These are phyloP conservation scores for Scaptomyza montana DNA, from an alignment of 1,140 invertebrate genomes.

Conservation along the genomic window DNA sequence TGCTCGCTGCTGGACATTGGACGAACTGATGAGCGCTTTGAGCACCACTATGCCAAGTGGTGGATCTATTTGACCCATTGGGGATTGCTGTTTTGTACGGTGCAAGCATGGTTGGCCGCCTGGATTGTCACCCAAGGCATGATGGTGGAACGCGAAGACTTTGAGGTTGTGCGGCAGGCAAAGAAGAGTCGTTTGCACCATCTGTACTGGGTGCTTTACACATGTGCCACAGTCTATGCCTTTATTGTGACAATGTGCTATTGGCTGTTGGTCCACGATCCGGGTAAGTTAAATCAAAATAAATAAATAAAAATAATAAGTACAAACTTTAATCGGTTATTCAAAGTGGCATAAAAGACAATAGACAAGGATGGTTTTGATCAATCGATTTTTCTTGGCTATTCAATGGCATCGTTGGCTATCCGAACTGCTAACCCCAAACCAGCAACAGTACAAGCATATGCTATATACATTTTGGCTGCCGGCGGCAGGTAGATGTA, in stretches of 20 bases:
- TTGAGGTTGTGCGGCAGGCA: slow-evolving; percentile 79
- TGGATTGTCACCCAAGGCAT: slow-evolving; percentile 83
- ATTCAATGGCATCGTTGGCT: slow-evolving; percentile 25
- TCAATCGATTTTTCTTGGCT: too few species aligned
- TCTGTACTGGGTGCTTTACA: slow-evolving; percentile 87
- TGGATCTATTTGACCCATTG: slow-evolving; percentile 89
- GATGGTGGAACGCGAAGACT: slow-evolving; percentile 83
- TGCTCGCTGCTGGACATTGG: slow-evolving; percentile 85
- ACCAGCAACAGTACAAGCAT: slow-evolving; percentile 39
- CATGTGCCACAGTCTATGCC: slow-evolving; percentile 87
- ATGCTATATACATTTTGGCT: slow-evolving; percentile 51
- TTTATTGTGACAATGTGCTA: slow-evolving; percentile 84
- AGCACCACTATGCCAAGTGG: slow-evolving; percentile 85
- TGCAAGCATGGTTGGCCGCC: slow-evolving; percentile 83
- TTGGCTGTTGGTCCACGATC: slow-evolving; percentile 81
- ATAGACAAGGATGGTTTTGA: too few species aligned
- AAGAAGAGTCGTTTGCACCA: slow-evolving; percentile 84
- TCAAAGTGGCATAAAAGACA: not conserved
- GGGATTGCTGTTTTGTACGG: slow-evolving; percentile 85
- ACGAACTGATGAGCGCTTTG: slow-evolving; percentile 79
- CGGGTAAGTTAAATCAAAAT: slow-evolving; percentile 55
- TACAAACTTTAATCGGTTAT: not conserved
- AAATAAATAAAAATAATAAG: not conserved
- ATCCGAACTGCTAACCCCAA: slow-evolving; percentile 17
- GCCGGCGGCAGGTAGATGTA: slow-evolving; percentile 37